Conservation (phyloP, 2,797 vertebrate genomes). For the Falco naumanni region DNA sequence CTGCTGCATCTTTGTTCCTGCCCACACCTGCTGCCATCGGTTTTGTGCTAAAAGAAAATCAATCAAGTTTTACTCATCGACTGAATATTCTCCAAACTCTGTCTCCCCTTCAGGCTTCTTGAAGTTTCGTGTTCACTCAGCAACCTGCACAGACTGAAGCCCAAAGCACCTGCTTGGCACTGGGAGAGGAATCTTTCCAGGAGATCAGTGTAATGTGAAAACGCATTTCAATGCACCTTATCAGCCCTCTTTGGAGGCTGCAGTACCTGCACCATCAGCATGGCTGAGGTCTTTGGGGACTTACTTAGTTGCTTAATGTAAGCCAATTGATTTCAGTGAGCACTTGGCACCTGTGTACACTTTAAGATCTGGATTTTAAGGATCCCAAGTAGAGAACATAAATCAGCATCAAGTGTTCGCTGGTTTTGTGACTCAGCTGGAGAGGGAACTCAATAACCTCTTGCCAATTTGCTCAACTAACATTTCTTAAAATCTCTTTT, state of each 20-base stretch:
- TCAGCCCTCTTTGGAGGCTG: neutral
- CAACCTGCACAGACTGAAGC: neutral
- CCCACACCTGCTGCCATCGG: neutral
- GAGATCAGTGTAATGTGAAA: neutral
- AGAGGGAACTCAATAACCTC: neutral
- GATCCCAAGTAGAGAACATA: neutral
- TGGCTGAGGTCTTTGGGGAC: neutral
- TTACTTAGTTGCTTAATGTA: neutral
- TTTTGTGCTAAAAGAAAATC: neutral
- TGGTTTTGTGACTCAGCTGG: neutral
- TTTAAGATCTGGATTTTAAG: neutral
- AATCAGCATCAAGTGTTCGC: neutral
- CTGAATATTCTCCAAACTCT: neutral
- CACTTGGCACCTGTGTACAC: neutral
- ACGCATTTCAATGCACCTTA: neutral
- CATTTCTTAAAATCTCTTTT: neutral
- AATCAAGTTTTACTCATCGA: rapidly evolving
- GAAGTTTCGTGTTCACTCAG: neutral
- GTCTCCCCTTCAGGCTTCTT: neutral
- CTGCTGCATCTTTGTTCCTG: neutral
- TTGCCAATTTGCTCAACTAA: neutral
- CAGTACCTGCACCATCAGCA: neutral
- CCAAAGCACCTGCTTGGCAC: neutral
- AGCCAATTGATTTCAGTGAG: neutral
- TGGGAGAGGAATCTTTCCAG: neutral